Conservation (phyloP, 2,888 invertebrate species). For the Phalera bucephala region DNA sequence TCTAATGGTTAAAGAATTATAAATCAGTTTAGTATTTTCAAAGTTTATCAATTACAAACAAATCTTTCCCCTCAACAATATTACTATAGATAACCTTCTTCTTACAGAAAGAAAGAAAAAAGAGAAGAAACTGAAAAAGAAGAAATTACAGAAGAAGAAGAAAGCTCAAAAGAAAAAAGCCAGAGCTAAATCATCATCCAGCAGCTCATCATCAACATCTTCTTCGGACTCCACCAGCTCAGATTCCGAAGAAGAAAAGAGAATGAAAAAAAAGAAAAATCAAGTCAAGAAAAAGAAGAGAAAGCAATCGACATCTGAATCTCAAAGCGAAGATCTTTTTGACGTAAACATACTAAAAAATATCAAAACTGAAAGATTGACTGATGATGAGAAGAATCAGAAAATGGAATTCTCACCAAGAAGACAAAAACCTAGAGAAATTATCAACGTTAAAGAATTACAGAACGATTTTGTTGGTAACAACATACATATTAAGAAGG, state of each 20-base stretch:
- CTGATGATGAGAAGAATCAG: conserved; percentile 66
- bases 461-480: conserved; percentile 72
- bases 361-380: conserved; percentile 69
- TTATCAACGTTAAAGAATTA: conserved; percentile 72
- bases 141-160: conserved; percentile 59
- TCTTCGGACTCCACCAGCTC: conserved; percentile 30
- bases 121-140: conserved; percentile 60
- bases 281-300: conserved; percentile 46
- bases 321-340: conserved; percentile 61
- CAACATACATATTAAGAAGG: conserved; percentile 64
- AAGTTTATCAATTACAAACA: too few relatives aligned
- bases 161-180: conserved; percentile 56
- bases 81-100: too few relatives aligned
- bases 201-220: conserved; percentile 39
- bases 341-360: conserved; percentile 71
- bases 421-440: conserved; percentile 58
- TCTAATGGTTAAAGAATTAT: too few relatives aligned
- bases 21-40: too few relatives aligned
- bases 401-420: conserved; percentile 59
- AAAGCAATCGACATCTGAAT: conserved; percentile 50
- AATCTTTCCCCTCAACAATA: too few relatives aligned
- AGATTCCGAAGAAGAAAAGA: conserved; percentile 34
- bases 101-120: conserved; percentile 50
- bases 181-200: conserved; percentile 46
- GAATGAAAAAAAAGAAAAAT: conserved; percentile 36